Percentiles rank a stretch among this genome's conserved stretches.
These are phyloP conservation scores for Phengaris arion DNA, from an alignment of 2,888 invertebrate species.

Conservation along the genomic window DNA sequence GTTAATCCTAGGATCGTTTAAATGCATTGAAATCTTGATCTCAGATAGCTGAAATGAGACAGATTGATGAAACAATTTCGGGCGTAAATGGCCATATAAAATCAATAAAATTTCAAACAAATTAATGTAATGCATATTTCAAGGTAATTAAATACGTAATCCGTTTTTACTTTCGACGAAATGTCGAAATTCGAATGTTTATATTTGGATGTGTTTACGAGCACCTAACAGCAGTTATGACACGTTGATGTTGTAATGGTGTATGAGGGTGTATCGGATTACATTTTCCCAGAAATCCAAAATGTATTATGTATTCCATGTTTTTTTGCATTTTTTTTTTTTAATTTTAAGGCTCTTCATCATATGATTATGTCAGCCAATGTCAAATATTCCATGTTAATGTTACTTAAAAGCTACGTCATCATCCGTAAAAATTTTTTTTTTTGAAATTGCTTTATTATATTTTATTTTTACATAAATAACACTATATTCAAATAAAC, in stretches of 20 bases:
- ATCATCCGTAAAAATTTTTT: not conserved
- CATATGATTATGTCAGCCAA: too few species aligned
- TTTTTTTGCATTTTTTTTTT: too few species aligned
- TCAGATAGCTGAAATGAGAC: too few species aligned
- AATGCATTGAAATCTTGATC: too few species aligned
- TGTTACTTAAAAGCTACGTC: not conserved
- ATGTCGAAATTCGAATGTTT: slow-evolving; percentile 1
- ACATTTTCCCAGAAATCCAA: not conserved
- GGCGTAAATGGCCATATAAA: not conserved
- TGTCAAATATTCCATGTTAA: not conserved
- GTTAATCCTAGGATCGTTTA: too few species aligned
- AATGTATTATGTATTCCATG: not conserved
- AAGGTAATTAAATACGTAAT: not conserved
- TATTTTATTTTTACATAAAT: slow-evolving; percentile 22
- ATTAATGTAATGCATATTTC: slow-evolving; percentile 5
- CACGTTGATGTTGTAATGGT: not conserved
- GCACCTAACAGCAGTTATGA: not conserved
- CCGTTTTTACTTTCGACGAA: slow-evolving; percentile 12
- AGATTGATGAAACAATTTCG: too few species aligned
- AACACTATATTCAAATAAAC: slow-evolving; percentile 13
- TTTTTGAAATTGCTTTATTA: not conserved
- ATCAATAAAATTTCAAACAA: slow-evolving; percentile 2
- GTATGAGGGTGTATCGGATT: not conserved
- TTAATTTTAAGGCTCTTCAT: too few species aligned
- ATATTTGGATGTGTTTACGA: slow-evolving; percentile 17